A percentile compares a stretch with the other conserved stretches of the same genome.
phyloP scores from a whole-genome alignment of 2,797 vertebrate species.

The Mus spretus region DNA sequence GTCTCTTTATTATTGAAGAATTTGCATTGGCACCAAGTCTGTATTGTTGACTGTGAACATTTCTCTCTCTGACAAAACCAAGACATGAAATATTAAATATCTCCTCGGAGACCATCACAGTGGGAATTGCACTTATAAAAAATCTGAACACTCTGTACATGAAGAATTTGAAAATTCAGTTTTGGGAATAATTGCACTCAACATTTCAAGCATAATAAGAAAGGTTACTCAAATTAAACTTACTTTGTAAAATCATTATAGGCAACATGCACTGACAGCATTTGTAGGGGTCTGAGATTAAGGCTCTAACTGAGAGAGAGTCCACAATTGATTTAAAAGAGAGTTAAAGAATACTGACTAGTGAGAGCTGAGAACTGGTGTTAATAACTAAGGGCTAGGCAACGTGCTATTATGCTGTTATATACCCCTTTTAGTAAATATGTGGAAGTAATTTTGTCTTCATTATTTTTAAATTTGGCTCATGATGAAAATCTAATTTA shows the following conservation, averaged over 20 bases:
- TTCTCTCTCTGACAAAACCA: conserved; percentile 2
- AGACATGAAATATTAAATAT: not conserved
- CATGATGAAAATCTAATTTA: conserved; percentile 86
- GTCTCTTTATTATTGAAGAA: conserved; percentile 27
- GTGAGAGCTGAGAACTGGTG: not conserved
- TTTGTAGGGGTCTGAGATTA: not conserved
- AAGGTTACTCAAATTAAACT: conserved; percentile 51
- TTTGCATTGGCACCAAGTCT: conserved; percentile 8
- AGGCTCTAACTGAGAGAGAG: not conserved
- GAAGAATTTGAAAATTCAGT: not conserved
- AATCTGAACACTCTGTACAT: not conserved
- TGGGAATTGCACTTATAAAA: not conserved
- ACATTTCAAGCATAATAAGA: not conserved
- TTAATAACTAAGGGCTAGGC: not conserved
- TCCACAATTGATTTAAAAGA: not conserved
- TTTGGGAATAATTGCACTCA: not conserved
- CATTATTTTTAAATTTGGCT: conserved; percentile 83
- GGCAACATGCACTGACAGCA: not conserved
- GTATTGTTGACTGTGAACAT: conserved; percentile 3
- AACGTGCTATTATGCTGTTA: not conserved
- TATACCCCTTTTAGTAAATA: not conserved
- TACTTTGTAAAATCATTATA: conserved; percentile 45
- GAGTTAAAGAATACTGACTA: not conserved
- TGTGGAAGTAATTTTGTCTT: not conserved
- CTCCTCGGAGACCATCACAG: not conserved